A percentile compares a stretch with the other conserved stretches of the same genome.
phyloP scores from a whole-genome alignment of 2,797 vertebrate species.

The Lithobates pipiens region DNA sequence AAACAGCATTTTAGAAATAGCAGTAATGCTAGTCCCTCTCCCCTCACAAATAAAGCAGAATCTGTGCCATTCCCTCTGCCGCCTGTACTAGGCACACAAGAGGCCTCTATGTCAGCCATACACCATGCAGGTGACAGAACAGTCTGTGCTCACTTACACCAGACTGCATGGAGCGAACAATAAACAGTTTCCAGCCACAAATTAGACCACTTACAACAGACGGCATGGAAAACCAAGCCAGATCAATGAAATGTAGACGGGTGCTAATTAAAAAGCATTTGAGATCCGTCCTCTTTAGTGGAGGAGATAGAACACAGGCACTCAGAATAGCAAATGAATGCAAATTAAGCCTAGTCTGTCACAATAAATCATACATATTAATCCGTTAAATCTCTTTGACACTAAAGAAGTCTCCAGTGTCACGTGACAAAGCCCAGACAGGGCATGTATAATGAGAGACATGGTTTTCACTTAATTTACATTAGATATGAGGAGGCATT shows the following conservation, averaged over 20 bases:
- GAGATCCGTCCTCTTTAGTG: neutral
- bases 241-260: slow-evolving; percentile 13
- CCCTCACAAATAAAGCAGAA: neutral
- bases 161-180: neutral
- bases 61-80: neutral
- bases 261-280: slow-evolving; percentile 38
- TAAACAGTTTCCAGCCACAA: neutral
- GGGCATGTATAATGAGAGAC: neutral
- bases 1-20: too few species aligned
- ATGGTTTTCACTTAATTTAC: neutral
- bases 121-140: slow-evolving; percentile 17
- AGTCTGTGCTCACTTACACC: neutral
- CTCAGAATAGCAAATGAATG: slow-evolving; percentile 28
- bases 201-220: slow-evolving; percentile 14
- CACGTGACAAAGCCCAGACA: neutral
- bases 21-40: too few species aligned
- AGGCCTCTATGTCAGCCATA: neutral
- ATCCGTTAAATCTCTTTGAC: neutral
- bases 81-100: neutral
- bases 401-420: neutral
- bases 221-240: slow-evolving; percentile 10
- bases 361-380: slow-evolving; percentile 36
- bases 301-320: slow-evolving; percentile 19
- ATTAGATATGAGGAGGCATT: neutral
- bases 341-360: slow-evolving; percentile 9